Percentiles rank a stretch among this genome's conserved stretches.
Conservation (phyloP, 2,113 vertebrate genomes). For the chimpanzee (Pan troglodytes) region NHGRI_mPanTro3-v2.1_pri NC_072412.2:89728001-89728500, state of each 20-base stretch:
- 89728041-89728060: background rate
- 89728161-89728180: background rate
- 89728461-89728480: background rate
- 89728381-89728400: background rate
- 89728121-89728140: background rate
- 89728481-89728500: slow-evolving; percentile 8
- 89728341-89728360: background rate
- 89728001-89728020: slow-evolving; percentile 1
- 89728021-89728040: background rate
- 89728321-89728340: background rate
- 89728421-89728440: background rate
- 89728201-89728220: background rate
- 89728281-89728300: background rate
- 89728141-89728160: background rate
- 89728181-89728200: slow-evolving; percentile 25
- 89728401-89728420: background rate
- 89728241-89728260: background rate
- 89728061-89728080: background rate
- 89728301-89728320: background rate
- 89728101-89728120: background rate
- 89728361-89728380: background rate
- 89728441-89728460: background rate
- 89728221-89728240: background rate
- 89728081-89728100: background rate
- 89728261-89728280: background rate